These are phyloP conservation scores for Cenopis cana DNA, from an alignment of 2,888 invertebrate genomes.

Conservation along the genomic window DNA sequence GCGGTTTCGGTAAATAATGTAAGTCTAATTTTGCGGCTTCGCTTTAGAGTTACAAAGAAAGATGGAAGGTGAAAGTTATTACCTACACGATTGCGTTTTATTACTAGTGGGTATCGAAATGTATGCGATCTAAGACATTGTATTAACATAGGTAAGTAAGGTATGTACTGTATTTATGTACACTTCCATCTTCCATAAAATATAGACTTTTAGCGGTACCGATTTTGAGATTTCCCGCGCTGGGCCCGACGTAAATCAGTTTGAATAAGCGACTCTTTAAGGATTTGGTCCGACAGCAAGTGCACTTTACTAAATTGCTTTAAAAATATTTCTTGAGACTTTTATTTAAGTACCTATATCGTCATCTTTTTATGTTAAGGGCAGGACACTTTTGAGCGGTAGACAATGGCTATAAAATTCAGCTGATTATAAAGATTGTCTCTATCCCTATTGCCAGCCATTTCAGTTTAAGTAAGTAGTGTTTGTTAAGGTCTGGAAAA, in stretches of 20 bases:
- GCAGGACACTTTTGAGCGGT: neutral
- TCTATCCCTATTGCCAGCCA: neutral
- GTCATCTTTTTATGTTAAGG: slow-evolving; percentile 24
- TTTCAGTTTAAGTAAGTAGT: neutral
- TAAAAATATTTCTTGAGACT: slow-evolving; percentile 36
- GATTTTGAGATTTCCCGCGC: slow-evolving; percentile 47
- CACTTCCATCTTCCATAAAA: slow-evolving; percentile 20
- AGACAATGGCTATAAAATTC: slow-evolving; percentile 13
- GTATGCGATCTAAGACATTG: too few relatives aligned
- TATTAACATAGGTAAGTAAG: too few relatives aligned
- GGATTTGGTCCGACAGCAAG: slow-evolving; percentile 55
- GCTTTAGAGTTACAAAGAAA: slow-evolving; percentile 2
- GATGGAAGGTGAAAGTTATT: neutral
- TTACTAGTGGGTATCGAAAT: too few relatives aligned
- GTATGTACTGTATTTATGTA: too few relatives aligned
- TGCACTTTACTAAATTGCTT: slow-evolving; percentile 61
- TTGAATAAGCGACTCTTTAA: slow-evolving; percentile 58
- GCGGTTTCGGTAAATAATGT: slow-evolving; percentile 23
- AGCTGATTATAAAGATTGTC: neutral
- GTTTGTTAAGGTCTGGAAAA: neutral
- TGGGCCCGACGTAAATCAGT: slow-evolving; percentile 57
- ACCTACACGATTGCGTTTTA: neutral
- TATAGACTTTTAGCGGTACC: slow-evolving; percentile 35
- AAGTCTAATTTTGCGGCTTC: slow-evolving; percentile 4
- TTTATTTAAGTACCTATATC: slow-evolving; percentile 37